Evolutionary conservation across 2,113 vertebrate species (phyloP).

Genomic region (Nyctibius bracteatus): DNA sequence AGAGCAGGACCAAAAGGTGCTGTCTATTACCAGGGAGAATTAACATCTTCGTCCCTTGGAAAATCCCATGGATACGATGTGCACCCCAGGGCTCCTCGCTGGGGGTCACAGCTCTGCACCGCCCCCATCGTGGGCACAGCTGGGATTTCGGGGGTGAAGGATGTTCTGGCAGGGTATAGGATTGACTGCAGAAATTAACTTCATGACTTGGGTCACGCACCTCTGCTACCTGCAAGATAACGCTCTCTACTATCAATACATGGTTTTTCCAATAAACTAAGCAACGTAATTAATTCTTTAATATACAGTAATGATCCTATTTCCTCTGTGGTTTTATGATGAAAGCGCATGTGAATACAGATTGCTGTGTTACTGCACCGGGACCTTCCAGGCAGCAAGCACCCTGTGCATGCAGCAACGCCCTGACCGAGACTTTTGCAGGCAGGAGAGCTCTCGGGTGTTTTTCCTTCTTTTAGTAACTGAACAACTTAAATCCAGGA

Average conservation of each 20-base stretch:
- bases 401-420: neutral
- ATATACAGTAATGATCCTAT: neutral
- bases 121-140: rapidly evolving
- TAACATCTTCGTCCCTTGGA: neutral
- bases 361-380: rapidly evolving
- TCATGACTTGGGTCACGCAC: rapidly evolving
- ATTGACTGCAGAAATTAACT: neutral
- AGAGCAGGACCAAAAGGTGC: neutral
- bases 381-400: neutral
- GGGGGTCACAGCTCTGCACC: neutral
- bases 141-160: neutral
- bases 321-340: neutral
- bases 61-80: neutral
- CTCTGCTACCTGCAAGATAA: neutral
- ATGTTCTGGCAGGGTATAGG: neutral
- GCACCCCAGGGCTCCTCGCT: neutral
- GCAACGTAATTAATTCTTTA: neutral
- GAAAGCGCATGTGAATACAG: neutral
- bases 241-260: neutral
- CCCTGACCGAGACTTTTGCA: neutral
- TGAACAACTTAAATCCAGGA: neutral
- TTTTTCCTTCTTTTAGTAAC: neutral
- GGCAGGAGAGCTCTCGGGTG: neutral
- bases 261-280: neutral
- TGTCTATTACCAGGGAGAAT: rapidly evolving